Conservation (phyloP, 2,888 invertebrate genomes). For the Polydrusus cervinus region DNA sequence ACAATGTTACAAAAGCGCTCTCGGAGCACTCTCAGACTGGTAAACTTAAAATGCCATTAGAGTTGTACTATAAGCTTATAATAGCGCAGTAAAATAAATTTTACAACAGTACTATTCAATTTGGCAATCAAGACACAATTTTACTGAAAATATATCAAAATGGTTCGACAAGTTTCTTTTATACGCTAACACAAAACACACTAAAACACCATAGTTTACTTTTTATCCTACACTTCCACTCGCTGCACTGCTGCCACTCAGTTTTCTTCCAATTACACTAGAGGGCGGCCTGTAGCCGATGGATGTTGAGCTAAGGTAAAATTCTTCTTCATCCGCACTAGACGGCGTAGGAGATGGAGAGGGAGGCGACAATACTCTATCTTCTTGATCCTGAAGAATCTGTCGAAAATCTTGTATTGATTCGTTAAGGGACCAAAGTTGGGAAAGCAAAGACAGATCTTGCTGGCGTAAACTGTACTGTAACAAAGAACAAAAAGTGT, state of each 20-base stretch:
- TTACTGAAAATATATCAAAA: neutral
- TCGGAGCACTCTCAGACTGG: too few species aligned
- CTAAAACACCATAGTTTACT: neutral
- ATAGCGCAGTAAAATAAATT: neutral
- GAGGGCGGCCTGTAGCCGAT: slow-evolving; percentile 68
- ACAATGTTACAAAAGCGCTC: too few species aligned
- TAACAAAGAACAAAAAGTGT: slow-evolving; percentile 66
- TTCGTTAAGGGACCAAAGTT: slow-evolving; percentile 94
- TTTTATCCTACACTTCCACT: slow-evolving; percentile 49
- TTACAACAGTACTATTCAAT: neutral
- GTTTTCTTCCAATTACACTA: slow-evolving; percentile 55
- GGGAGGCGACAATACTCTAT: slow-evolving; percentile 72
- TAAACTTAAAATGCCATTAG: too few species aligned
- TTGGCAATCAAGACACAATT: too few species aligned
- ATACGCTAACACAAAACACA: neutral
- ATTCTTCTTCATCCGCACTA: slow-evolving; percentile 69
- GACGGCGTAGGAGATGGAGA: slow-evolving; percentile 75
- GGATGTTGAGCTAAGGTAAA: slow-evolving; percentile 65
- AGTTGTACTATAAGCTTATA: too few species aligned
- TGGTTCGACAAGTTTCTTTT: neutral
- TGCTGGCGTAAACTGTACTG: slow-evolving; percentile 92
- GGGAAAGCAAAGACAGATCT: slow-evolving; percentile 91
- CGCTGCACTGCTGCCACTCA: slow-evolving; percentile 55
- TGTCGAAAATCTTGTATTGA: slow-evolving; percentile 91
- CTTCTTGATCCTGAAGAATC: slow-evolving; percentile 75